phyloP scores from a whole-genome alignment of 1,140 invertebrate genomes.

The Drosophila parabipectinata region DNA sequence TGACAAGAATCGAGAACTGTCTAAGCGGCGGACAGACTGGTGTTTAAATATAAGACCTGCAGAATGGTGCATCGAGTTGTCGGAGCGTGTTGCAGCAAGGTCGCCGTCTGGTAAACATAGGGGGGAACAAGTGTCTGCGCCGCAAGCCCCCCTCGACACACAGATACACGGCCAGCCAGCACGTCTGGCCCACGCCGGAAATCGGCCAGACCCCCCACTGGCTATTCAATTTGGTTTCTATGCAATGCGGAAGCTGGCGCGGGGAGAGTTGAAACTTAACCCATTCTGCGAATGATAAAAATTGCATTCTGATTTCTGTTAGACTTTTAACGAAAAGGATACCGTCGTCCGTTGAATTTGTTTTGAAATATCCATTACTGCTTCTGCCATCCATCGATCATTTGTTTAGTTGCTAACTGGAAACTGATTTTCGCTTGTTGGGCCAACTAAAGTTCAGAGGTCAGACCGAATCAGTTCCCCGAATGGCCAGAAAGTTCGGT shows the following conservation, averaged over 20 bases:
- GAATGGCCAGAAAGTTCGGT: slow-evolving; percentile 33
- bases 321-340: background rate
- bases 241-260: slow-evolving; percentile 30
- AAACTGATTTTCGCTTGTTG: background rate
- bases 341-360: background rate
- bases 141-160: background rate
- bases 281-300: background rate
- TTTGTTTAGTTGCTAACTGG: slow-evolving; percentile 6
- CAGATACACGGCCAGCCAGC: slow-evolving; percentile 23
- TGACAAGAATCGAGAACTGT: slow-evolving; percentile 35
- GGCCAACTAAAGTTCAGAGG: slow-evolving; percentile 33
- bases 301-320: background rate
- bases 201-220: slow-evolving; percentile 7
- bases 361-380: background rate
- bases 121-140: slow-evolving; percentile 60
- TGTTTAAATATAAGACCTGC: slow-evolving; percentile 54
- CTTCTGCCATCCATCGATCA: slow-evolving; percentile 14
- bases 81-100: slow-evolving; percentile 58
- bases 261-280: background rate
- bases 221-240: slow-evolving; percentile 10
- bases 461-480: slow-evolving; percentile 24
- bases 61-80: slow-evolving; percentile 36
- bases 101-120: slow-evolving; percentile 58
- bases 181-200: slow-evolving; percentile 38
- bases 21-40: slow-evolving; percentile 26